phyloP scores from a whole-genome alignment of 2,797 vertebrate species.

The Microctenopoma stevenorrisi region DNA sequence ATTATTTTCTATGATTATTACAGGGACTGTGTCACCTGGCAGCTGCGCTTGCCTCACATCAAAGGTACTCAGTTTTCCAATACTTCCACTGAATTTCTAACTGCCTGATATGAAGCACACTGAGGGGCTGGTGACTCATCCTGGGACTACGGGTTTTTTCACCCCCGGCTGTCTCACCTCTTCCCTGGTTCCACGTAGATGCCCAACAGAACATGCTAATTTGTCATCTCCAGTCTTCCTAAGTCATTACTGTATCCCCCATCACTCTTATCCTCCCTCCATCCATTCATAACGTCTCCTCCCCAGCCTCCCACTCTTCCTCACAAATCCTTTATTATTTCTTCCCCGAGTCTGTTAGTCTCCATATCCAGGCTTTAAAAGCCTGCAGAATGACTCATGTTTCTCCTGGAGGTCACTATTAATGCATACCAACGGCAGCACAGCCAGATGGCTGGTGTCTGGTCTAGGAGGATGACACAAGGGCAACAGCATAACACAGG shows the following conservation, averaged over 20 bases:
- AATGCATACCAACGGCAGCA: slow-evolving; percentile 17
- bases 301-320: not conserved
- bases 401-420: slow-evolving; percentile 32
- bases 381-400: slow-evolving; percentile 21
- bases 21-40: not conserved
- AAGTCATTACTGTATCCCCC: slow-evolving; percentile 19
- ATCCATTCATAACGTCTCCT: too few relatives aligned
- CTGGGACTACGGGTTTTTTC: not conserved
- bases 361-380: slow-evolving; percentile 15
- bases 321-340: not conserved
- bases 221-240: slow-evolving; percentile 21
- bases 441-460: slow-evolving; percentile 54
- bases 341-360: not conserved
- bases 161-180: slow-evolving; percentile 4
- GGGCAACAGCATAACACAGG: slow-evolving; percentile 12
- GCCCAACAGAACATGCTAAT: slow-evolving; percentile 35
- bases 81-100: slow-evolving; percentile 7
- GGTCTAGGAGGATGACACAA: slow-evolving; percentile 26
- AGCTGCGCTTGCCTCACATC: not conserved
- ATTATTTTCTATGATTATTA: not conserved
- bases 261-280: slow-evolving; percentile 3
- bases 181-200: slow-evolving; percentile 16
- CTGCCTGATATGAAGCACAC: slow-evolving; percentile 13
- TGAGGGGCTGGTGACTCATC: slow-evolving; percentile 49
- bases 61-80: not conserved